Evolutionary conservation across 2,888 invertebrate genomes (phyloP), one percentile per base, ranked within the genome.

Genomic region (Rhogogaster chlorosoma): DNA sequence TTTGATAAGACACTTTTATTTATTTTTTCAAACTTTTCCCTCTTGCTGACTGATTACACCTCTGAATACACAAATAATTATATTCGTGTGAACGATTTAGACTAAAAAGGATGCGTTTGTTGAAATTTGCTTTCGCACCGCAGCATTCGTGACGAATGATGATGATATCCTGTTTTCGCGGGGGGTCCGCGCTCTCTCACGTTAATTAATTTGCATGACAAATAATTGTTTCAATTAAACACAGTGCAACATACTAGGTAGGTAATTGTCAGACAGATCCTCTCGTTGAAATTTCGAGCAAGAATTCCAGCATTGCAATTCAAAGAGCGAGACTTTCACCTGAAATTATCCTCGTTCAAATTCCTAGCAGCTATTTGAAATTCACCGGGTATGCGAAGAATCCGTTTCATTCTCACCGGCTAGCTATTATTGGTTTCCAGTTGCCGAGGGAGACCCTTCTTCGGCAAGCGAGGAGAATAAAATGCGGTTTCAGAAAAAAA

Each of bases 401-500:
- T 73, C 45, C 42, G 73, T 36, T 73, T 73, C 73, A 73, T 38
- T 73, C 42, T 73, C 73, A 38, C 22, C 73, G 73, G 61, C 61
- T 7, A 26, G 73, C 73, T 73, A 73, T 73, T 73, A 73, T 73
- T 42, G 73, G 42, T 42, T 22, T 73, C 73, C 38, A 38, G 42
- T 73, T 42, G 73, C 42, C 42, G 15, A 32, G 61, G 61, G 61
- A 61, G 61, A 26, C 26, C n/a, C 36, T 18, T 70, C 18, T 32
- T 70, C 70, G 22, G 36, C 0, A n/a, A 22, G 7, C 22, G n/a
- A 67, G 3, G 32, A 70, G 57, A 86, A 70, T 75, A 86, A 86
- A 87, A 87, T 86, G 85, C 75, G 64, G 71, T 83, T 91, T 89
- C 89, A 90, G 88, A 90, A 90, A 89, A 91, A 89, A n/a, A n/a